phyloP scores from a whole-genome alignment of 2,888 invertebrate genomes.

The Melipona bicolor region DNA sequence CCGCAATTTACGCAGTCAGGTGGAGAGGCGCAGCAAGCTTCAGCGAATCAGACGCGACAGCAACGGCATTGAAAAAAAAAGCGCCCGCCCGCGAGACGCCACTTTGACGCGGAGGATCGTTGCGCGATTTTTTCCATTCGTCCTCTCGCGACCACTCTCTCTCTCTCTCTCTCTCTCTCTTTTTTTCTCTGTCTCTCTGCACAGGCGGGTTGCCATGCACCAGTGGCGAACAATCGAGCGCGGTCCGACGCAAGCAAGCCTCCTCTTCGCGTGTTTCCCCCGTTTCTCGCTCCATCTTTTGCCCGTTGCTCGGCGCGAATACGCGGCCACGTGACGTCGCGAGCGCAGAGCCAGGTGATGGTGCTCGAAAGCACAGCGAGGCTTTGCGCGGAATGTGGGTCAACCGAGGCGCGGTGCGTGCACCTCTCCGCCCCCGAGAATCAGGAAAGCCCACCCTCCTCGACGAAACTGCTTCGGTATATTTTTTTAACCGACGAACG shows the following conservation, averaged over 20 bases:
- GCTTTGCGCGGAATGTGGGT: conserved; percentile 63
- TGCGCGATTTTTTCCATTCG: conserved; percentile 2
- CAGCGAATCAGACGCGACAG: background rate
- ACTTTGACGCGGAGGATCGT: background rate
- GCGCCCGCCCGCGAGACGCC: background rate
- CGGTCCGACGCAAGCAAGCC: conserved; percentile 21
- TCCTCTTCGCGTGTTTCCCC: background rate
- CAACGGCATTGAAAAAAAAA: background rate
- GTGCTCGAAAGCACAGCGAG: conserved; percentile 55
- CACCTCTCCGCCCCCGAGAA: conserved; percentile 52
- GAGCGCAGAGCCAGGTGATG: conserved; percentile 55
- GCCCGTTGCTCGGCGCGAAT: conserved; percentile 7
- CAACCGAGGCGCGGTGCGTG: conserved; percentile 59
- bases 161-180: background rate
- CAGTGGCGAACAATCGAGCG: conserved; percentile 43
- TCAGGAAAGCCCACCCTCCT: conserved; percentile 46
- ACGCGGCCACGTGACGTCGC: conserved; percentile 49
- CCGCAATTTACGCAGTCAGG: background rate
- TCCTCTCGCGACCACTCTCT: conserved; percentile 5
- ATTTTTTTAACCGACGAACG: background rate
- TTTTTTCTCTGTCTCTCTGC: background rate
- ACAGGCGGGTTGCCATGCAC: conserved; percentile 17
- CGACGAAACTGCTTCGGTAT: background rate
- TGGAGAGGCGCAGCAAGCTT: background rate
- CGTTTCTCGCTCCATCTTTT: conserved; percentile 19